Conservation (phyloP, 2,888 invertebrate species). For the Ellobium chinense region DNA sequence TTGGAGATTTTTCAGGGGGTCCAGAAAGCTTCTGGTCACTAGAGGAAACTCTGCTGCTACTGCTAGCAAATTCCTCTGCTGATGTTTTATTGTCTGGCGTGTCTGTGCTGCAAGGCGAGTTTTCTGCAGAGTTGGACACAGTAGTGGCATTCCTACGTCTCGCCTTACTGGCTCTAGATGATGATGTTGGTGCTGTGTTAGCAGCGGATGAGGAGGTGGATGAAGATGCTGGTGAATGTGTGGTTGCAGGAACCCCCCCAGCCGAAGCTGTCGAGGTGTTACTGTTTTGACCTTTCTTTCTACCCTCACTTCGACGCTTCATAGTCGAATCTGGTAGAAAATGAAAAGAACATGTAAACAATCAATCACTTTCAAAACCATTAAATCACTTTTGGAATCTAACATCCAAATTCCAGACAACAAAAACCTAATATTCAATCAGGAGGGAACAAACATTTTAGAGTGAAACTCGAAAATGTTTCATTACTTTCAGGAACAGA, state of each 20-base stretch:
- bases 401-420: no score
- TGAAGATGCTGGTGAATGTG: background rate
- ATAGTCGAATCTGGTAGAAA: conserved; percentile 48
- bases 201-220: background rate
- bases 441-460: no score
- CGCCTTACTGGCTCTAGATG: background rate
- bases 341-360: no score
- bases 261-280: conserved; percentile 53
- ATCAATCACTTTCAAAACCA: no score
- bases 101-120: conserved; percentile 16
- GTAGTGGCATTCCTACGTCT: conserved; percentile 34
- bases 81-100: conserved; percentile 7
- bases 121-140: conserved; percentile 25
- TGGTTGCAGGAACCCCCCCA: background rate
- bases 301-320: conserved; percentile 59
- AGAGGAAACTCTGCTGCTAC: background rate
- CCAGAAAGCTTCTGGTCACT: conserved; percentile 4
- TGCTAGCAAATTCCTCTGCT: conserved; percentile 12
- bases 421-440: no score
- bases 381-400: no score
- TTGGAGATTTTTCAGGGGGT: background rate
- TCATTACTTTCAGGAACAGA: no score
- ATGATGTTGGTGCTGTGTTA: conserved; percentile 4
- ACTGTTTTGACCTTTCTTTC: conserved; percentile 51
- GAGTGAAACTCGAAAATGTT: no score